Conservation (phyloP, 2,888 invertebrate species). For the Calliphora vomitoria region DNA sequence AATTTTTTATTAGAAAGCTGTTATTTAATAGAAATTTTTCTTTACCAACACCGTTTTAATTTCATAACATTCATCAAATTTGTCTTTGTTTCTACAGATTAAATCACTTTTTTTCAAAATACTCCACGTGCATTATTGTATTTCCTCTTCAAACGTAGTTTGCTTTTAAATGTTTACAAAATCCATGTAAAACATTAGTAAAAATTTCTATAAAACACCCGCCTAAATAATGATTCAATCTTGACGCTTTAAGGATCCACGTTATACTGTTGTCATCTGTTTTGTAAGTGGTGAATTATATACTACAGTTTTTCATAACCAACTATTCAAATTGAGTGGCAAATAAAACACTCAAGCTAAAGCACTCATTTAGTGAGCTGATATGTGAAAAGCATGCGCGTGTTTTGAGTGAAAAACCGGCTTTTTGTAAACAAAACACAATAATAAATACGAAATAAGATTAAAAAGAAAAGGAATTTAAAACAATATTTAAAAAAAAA, state of each 20-base stretch:
- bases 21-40: too few relatives aligned
- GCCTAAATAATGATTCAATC: constrained; percentile 4
- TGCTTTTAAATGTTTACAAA: background rate
- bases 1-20: too few relatives aligned
- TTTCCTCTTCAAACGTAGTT: background rate
- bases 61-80: too few relatives aligned
- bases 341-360: background rate
- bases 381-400: constrained; percentile 20
- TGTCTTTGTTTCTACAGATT: too few relatives aligned
- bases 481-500: background rate
- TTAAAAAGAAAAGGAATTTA: background rate
- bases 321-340: background rate
- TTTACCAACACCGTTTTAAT: too few relatives aligned
- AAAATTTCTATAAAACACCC: background rate
- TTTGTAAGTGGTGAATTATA: constrained; percentile 66
- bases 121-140: too few relatives aligned
- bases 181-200: background rate
- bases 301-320: constrained; percentile 13
- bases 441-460: background rate
- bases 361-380: constrained; percentile 23
- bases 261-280: constrained; percentile 56
- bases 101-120: too few relatives aligned
- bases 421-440: constrained; percentile 18
- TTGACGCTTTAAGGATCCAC: constrained; percentile 49
- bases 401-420: constrained; percentile 45